phyloP scores from a whole-genome alignment of 2,888 invertebrate genomes.

The Drosophila neotestacea region DNA sequence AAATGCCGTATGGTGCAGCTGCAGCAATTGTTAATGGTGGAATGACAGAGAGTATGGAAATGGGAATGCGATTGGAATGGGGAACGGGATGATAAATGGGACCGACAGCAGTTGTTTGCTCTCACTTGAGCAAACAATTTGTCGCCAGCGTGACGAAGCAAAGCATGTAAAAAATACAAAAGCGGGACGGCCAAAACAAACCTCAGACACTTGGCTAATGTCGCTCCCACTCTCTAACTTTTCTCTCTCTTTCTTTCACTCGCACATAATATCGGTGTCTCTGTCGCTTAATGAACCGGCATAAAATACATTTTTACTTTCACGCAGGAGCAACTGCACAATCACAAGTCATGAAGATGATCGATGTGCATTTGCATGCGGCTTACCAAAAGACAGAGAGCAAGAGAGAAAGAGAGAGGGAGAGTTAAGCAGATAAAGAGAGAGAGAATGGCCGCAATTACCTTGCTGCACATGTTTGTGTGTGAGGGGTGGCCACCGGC shows the following conservation, averaged over 20 bases:
- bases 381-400: conserved; percentile 14
- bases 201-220: conserved; percentile 27
- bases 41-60: conserved; percentile 10
- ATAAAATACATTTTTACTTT: conserved; percentile 74
- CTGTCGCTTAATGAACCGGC: conserved; percentile 37
- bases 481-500: conserved; percentile 16
- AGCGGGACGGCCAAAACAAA: conserved; percentile 36
- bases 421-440: conserved; percentile 1
- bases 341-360: conserved; percentile 71
- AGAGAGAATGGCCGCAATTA: conserved; percentile 65
- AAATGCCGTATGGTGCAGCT: conserved; percentile 45
- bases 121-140: conserved; percentile 62
- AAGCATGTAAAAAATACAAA: conserved; percentile 11
- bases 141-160: conserved; percentile 45
- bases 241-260: conserved; percentile 1
- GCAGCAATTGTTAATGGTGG: conserved; percentile 10
- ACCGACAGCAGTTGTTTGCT: conserved; percentile 33
- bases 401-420: not conserved
- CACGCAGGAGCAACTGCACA: conserved; percentile 67
- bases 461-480: conserved; percentile 28
- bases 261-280: conserved; percentile 9
- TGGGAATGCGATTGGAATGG: conserved; percentile 11
- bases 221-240: conserved; percentile 6
- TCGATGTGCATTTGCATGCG: conserved; percentile 78
- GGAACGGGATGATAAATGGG: conserved; percentile 4